Percentiles rank a stretch among this genome's conserved stretches.
Evolutionary conservation across 2,113 vertebrate genomes (phyloP).

Genomic region (Caracal caracal): DNA sequence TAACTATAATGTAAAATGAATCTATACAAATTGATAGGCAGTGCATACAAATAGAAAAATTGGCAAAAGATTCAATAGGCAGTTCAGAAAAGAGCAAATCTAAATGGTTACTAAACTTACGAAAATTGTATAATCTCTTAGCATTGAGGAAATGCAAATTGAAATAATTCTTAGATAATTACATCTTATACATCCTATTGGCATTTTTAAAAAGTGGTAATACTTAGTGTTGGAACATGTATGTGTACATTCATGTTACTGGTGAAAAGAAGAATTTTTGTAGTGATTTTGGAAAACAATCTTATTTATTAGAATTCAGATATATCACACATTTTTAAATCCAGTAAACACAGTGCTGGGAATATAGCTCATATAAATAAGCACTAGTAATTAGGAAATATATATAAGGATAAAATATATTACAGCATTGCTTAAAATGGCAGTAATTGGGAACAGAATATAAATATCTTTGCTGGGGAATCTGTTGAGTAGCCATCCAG

Average conservation of each 20-base stretch:
- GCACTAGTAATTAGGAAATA: not conserved
- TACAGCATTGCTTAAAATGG: not conserved
- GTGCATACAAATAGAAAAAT: conserved; percentile 16
- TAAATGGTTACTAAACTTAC: not conserved
- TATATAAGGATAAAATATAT: not conserved
- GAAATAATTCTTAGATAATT: not conserved
- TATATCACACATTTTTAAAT: conserved; percentile 1
- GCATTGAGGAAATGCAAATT: not conserved
- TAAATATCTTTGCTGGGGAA: not conserved
- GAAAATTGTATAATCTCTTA: not conserved
- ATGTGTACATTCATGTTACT: not conserved
- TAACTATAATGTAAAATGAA: not conserved
- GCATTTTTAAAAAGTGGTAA: not conserved
- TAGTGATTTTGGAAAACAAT: not conserved
- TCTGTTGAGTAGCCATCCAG: not conserved
- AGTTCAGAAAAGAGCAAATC: conserved; percentile 1
- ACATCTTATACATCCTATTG: not conserved
- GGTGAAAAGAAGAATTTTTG: not conserved
- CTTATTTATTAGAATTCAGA: conserved; percentile 3
- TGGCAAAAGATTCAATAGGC: not conserved
- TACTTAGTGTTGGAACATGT: not conserved
- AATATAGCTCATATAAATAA: not conserved
- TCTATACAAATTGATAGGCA: not conserved
- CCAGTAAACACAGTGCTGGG: not conserved
- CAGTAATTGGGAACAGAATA: not conserved